Percentiles rank a stretch among this genome's conserved stretches.
These are phyloP conservation scores for Bradypodion pumilum DNA, from an alignment of 2,797 vertebrate species.

Conservation along the genomic window DNA sequence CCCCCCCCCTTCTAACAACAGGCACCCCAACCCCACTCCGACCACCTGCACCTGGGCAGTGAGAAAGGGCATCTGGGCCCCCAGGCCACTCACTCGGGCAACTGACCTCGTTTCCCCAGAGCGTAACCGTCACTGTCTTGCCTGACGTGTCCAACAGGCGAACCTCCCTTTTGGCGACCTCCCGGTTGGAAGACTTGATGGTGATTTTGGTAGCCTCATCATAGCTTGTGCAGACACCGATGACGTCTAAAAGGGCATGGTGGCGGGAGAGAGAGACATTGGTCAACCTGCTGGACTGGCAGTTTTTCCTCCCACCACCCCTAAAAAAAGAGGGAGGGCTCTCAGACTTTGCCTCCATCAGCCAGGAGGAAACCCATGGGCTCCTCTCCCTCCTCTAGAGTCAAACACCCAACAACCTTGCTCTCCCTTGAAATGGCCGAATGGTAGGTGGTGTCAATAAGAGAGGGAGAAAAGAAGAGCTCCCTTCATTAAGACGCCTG, in stretches of 20 bases:
- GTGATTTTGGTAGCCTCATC: constrained; percentile 88
- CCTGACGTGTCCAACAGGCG: constrained; percentile 91
- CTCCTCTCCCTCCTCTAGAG: not conserved
- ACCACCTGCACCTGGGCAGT: too few species aligned
- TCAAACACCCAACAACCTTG: not conserved
- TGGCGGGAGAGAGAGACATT: too few species aligned
- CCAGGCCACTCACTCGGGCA: not conserved
- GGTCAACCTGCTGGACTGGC: constrained; percentile 6
- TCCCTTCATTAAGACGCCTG: too few species aligned
- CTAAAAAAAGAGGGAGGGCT: too few species aligned
- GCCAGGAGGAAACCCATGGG: not conserved
- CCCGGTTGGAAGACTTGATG: constrained; percentile 87
- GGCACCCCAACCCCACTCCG: too few species aligned
- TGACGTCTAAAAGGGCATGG: constrained; percentile 85
- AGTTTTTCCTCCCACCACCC: too few species aligned
- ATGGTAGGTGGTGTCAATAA: too few species aligned
- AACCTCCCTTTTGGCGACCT: constrained; percentile 92
- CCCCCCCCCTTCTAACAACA: too few species aligned
- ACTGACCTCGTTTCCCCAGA: constrained; percentile 96
- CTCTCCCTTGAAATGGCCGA: too few species aligned
- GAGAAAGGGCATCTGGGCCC: too few species aligned
- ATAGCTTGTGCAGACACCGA: constrained; percentile 92
- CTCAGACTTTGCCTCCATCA: too few species aligned
- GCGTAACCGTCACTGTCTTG: constrained; percentile 87
- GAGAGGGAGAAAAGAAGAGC: too few species aligned